Base-by-base conservation (phyloP, 2,113 vertebrate species). In the Chlamydotis undulata region DNA sequence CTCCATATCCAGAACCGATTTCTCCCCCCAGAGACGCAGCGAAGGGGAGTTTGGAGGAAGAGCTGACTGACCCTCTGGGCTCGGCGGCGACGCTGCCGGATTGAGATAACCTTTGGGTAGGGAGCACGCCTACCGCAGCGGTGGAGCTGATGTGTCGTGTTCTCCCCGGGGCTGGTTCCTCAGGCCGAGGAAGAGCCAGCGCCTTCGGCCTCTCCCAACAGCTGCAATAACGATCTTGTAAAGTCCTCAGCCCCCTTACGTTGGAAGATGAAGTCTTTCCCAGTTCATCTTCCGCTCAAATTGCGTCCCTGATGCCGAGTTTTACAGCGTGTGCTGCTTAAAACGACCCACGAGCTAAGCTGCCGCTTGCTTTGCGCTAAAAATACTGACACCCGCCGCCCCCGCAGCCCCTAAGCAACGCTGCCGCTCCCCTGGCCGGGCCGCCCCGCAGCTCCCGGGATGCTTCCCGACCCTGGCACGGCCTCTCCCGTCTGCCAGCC, bases 401-500 rank as follows among this genome's bases (percentile, higher is more conserved):
- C 18, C 11, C 5, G 4, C 2, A 4, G 35, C 31, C 33, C 65
- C 85, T 6, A 8, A 14, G 43, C 2, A 23, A 33, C 18, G 71
- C 78, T 28, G 33, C 84, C 12, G 7, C 31, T 59, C 75, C 59
- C 61, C 31, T 0, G 49, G 64, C 82, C 33, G 87, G 64, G 73
- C 76, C 56, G 83, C 45, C 91, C 55, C 6, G 7, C 50, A 11
- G 80, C 82, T 74, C 73, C 81, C 7, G 10, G 84, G 81, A 26
- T 35, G 65, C 80, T 68, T 31, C 91, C 92, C 65, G 13, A 37
- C 45, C 78, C 61, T 25, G 5, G 41, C 22, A n/a, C 83, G 65
- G 89, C 97, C 96, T 95, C 96, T 96, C 96, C 97, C 92, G 14
- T 89, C 87, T 84, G 91, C 96, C 97, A 87, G 97, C 96, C 84